Conservation (phyloP, 2,888 invertebrate genomes). For the Altica lythri region DNA sequence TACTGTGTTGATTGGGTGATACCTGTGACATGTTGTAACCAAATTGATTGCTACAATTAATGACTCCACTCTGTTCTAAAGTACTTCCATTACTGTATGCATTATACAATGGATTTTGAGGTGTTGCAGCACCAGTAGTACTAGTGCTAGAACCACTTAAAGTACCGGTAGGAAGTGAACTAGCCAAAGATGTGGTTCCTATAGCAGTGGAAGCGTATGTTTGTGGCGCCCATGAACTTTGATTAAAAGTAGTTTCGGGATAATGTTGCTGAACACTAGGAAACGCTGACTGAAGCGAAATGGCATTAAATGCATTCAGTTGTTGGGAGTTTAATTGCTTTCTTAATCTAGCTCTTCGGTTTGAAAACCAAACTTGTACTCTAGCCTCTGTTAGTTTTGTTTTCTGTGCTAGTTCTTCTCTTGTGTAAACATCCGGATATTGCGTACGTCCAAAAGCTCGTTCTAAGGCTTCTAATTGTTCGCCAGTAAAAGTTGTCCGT, state of each 20-base stretch:
- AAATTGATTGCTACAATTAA: conserved; percentile 50
- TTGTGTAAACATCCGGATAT: conserved; percentile 76
- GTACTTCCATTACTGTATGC: conserved; percentile 45
- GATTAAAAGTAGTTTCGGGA: conserved; percentile 50
- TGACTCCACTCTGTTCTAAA: too few relatives aligned
- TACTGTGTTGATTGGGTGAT: conserved; percentile 51
- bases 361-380: conserved; percentile 73
- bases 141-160: conserved; percentile 41
- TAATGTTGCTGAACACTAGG: conserved; percentile 55
- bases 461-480: conserved; percentile 74
- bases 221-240: conserved; percentile 51
- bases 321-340: conserved; percentile 85
- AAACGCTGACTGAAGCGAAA: conserved; percentile 62
- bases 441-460: conserved; percentile 74
- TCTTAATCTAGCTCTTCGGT: conserved; percentile 72
- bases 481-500: conserved; percentile 76
- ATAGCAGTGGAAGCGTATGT: conserved; percentile 48
- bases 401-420: conserved; percentile 74
- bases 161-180: too few relatives aligned
- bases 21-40: conserved; percentile 55
- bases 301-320: conserved; percentile 77
- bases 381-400: conserved; percentile 60
- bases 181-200: too few relatives aligned
- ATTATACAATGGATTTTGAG: conserved; percentile 46
- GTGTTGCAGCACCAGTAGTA: conserved; percentile 38